phyloP scores from a whole-genome alignment of 1,140 invertebrate genomes.

The Bombus pyrosoma region DNA sequence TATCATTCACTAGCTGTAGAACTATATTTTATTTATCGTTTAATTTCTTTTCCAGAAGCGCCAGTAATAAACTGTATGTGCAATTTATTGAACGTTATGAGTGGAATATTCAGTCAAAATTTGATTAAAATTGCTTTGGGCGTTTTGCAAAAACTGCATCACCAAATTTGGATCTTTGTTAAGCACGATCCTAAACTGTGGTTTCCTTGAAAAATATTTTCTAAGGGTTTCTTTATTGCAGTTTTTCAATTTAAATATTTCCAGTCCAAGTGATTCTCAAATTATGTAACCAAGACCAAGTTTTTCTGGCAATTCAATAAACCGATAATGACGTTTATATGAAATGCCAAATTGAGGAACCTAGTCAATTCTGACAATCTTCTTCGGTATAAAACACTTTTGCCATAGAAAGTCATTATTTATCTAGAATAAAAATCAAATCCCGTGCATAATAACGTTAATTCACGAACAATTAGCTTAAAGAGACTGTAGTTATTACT shows the following conservation, averaged over 20 bases:
- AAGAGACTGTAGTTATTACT: background rate
- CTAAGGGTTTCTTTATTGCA: rapidly evolving
- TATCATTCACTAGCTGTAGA: background rate
- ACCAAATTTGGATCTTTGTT: background rate
- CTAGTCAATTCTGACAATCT: background rate
- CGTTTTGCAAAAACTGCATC: background rate
- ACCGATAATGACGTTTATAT: background rate
- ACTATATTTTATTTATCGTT: background rate
- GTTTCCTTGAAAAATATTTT: background rate
- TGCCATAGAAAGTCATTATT: too few species aligned
- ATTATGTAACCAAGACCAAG: too few species aligned
- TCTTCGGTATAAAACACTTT: background rate
- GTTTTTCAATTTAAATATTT: background rate
- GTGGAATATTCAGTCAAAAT: background rate
- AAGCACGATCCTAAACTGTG: too few species aligned
- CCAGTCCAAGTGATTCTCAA: background rate
- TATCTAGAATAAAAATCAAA: background rate
- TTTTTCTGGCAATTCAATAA: background rate
- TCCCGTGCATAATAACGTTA: background rate
- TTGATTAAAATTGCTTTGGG: background rate
- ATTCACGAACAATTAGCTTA: background rate
- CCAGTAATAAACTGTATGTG: background rate
- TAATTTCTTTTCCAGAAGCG: background rate
- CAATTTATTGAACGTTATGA: background rate
- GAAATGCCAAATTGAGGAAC: background rate